phyloP scores from a whole-genome alignment of 2,888 invertebrate species.

The Athrips mouffetella region DNA sequence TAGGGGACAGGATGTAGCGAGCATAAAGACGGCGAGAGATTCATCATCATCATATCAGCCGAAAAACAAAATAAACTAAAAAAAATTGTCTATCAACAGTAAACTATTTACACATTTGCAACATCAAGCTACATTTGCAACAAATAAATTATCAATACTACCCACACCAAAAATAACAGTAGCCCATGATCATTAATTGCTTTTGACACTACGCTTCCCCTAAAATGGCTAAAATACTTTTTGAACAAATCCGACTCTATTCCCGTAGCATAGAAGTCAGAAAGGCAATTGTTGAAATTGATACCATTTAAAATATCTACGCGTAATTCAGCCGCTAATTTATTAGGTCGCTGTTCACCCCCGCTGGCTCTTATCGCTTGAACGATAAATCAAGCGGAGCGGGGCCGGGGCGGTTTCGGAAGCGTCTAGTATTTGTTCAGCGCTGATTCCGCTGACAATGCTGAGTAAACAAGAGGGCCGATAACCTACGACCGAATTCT shows the following conservation, averaged over 20 bases:
- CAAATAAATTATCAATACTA: too few species aligned
- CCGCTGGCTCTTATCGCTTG: conserved; percentile 30
- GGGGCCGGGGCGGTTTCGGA: conserved; percentile 41
- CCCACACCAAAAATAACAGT: too few species aligned
- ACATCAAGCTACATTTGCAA: too few species aligned
- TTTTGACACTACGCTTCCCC: background rate
- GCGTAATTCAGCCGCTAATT: conserved; percentile 11
- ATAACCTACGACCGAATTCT: conserved; percentile 51
- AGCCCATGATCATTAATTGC: background rate
- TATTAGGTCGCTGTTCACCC: conserved; percentile 18
- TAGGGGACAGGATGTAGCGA: background rate
- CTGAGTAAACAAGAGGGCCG: conserved; percentile 46
- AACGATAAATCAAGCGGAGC: conserved; percentile 25
- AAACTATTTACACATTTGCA: too few species aligned
- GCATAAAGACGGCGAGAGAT: background rate
- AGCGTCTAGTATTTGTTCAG: conserved; percentile 57
- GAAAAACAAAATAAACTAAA: too few species aligned
- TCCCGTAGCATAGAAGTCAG: background rate
- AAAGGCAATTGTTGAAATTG: background rate
- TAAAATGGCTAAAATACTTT: background rate
- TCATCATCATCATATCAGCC: background rate
- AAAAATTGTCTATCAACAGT: too few species aligned
- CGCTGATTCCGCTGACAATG: conserved; percentile 57
- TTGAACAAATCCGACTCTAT: background rate
- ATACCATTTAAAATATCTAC: conserved; percentile 12